Base-by-base conservation (phyloP, 2,113 vertebrate genomes). In the Lates calcarifer region DNA sequence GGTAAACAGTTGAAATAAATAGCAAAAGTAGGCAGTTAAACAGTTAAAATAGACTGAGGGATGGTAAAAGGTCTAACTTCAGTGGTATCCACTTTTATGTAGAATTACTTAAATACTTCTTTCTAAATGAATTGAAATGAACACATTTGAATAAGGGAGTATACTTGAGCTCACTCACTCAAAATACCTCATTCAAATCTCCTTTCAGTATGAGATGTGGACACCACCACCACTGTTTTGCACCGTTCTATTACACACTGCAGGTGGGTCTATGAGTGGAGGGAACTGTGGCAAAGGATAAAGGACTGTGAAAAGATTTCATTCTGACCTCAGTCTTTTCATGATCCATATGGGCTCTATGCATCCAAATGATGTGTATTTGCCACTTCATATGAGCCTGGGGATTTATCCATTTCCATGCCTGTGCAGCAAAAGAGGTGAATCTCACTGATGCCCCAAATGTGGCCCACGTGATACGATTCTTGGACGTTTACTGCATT, bases 291-390 rank as follows among this genome's bases (percentile, higher is more conserved):
- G n/a, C 49, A 22, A 24, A 51, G 31, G 62, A 67, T 51, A 22
- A 24, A 51, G 31, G 62, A 67, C 43, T 62, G 43, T 45, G 24
- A 70, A 86, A 82, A 22, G 58, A 62, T 85, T 79, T 77, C 8
- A 73, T 47, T 65, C 20, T 26, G 37, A 22, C 7, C 69, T 31
- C 35, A 26, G 33, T 1, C 56, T 61, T 29, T 3, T 71, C 24
- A 61, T 22, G 26, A 51, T 61, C 65, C 28, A 62, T 62, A 31
- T 51, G 33, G 39, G 57, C 68, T 53, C 29, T 13, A 18, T 18
- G 12, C 37, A 11, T 56, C 41, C 26, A 63, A 29, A 57, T 67
- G 24, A 26, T 41, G 49, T 67, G 35, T 61, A 7, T 75, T 65
- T 74, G 35, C 55, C 31, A 43, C 35, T 63, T 63, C 29, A 35